Percentiles rank a stretch among this genome's conserved stretches.
Conservation (phyloP, 2,797 vertebrate species). For the Xerus rutilus region DNA sequence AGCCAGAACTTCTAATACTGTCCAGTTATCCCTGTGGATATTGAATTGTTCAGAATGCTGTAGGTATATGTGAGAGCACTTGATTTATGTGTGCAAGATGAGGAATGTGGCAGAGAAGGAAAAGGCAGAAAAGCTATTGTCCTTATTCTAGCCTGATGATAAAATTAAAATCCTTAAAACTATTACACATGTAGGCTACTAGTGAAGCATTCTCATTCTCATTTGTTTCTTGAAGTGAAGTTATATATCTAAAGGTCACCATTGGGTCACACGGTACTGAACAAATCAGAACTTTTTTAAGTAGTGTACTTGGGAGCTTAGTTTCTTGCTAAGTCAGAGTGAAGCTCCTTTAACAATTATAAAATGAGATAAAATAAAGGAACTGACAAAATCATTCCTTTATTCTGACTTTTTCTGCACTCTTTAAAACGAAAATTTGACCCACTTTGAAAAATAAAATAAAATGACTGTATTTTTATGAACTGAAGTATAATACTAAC, state of each 20-base stretch:
- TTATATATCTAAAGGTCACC: neutral
- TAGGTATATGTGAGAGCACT: neutral
- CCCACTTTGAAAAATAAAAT: neutral
- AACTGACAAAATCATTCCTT: neutral
- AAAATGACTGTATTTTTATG: neutral
- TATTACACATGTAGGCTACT: neutral
- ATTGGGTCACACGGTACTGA: neutral
- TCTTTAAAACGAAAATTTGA: slow-evolving; percentile 37
- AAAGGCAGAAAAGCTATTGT: neutral
- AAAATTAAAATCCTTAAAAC: slow-evolving; percentile 20
- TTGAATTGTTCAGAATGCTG: neutral
- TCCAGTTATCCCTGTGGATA: neutral
- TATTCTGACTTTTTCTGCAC: slow-evolving; percentile 4
- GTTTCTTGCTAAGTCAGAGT: slow-evolving; percentile 37
- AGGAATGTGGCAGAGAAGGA: neutral
- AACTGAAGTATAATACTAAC: neutral
- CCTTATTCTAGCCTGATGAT: neutral
- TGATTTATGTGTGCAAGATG: neutral
- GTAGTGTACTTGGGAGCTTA: neutral
- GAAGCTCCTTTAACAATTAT: neutral
- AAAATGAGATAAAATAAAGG: neutral
- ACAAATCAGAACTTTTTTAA: neutral
- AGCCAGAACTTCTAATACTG: neutral
- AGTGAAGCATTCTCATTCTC: neutral
- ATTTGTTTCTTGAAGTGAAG: neutral